phyloP scores from a whole-genome alignment of 1,140 invertebrate species.

The Nautilus pompilius region DNA sequence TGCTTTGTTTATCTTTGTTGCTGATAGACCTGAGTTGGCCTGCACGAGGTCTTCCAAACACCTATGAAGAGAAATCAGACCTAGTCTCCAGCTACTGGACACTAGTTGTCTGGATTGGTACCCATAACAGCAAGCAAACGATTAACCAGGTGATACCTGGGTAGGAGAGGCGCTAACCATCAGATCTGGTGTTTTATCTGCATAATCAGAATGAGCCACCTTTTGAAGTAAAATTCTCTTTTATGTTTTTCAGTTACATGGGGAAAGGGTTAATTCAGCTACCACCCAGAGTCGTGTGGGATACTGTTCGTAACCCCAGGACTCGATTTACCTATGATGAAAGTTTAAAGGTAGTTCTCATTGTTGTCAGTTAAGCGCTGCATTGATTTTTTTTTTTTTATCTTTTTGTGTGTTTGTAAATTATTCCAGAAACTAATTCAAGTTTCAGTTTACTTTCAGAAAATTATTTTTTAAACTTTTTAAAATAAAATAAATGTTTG shows the following conservation, averaged over 20 bases:
- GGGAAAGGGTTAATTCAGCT: slow-evolving; percentile 48
- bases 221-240: not conserved
- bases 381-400: too few species aligned
- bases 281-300: slow-evolving; percentile 41
- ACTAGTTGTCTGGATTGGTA: too few species aligned
- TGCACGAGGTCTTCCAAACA: too few species aligned
- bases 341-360: slow-evolving; percentile 47
- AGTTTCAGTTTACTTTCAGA: not conserved
- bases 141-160: not conserved
- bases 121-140: not conserved
- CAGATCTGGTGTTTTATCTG: too few species aligned
- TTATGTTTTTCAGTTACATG: slow-evolving; percentile 35
- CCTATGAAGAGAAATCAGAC: too few species aligned
- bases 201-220: not conserved
- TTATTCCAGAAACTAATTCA: not conserved
- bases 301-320: slow-evolving; percentile 45
- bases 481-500: not conserved
- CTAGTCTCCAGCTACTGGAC: too few species aligned
- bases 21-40: too few species aligned
- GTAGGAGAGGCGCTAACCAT: not conserved
- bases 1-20: too few species aligned
- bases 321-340: slow-evolving; percentile 53
- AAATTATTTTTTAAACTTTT: slow-evolving; percentile 2
- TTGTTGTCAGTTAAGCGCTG: too few species aligned
- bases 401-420: too few species aligned